Evolutionary conservation across 92 coral and sea anemone species (phyloP), one percentile per base, ranked within the genome.

Genomic region (Isaurus tuberculatus): DNA sequence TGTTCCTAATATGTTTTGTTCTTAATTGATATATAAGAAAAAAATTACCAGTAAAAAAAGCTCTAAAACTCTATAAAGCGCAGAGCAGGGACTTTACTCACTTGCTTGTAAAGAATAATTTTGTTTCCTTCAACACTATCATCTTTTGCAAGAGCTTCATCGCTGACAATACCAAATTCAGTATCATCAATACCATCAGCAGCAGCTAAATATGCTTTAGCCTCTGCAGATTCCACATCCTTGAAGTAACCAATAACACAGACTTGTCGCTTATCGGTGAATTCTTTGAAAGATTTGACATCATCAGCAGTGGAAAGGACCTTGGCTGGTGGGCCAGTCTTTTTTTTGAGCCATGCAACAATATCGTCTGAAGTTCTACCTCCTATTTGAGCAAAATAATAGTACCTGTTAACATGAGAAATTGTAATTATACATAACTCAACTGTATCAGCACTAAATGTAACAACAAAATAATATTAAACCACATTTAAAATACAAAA

Each of bases 281-380:
- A 94, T 51, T 83, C 92, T 72, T 90, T 67, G 55, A 97, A 97
- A 49, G 79, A 88, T 69, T 88, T 90, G 48, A 92, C 79, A 68
- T 91, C 99, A 9, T 97, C 99, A 86, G 92, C 91, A 19, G 94
- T 85, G 60, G 69, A 86, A 33, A 97, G 91, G 14, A 60, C 60
- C 55, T 91, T 92, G 22, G 99, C 99, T 55, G 99, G 95, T 44
- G 99, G 99, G 65, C 99, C 99, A 46, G 99, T 97, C 86, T 97
- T 97, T 86, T 97, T 97, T 36, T 81, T 81, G 81, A 97, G 77
- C 99, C 99, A 97, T 31, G 94, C 26, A 66, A 94, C 55, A 60
- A 97, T 94, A 69, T 97, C 99, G 7, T 81, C 20, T 23, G 91
- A 88, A 25, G 97, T 92, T 37, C 99, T 89, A 28, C 99, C 99